A percentile compares a stretch with the other conserved stretches of the same genome.
Evolutionary conservation across 2,113 vertebrate species (phyloP).

Genomic region (Alosa alosa): DNA sequence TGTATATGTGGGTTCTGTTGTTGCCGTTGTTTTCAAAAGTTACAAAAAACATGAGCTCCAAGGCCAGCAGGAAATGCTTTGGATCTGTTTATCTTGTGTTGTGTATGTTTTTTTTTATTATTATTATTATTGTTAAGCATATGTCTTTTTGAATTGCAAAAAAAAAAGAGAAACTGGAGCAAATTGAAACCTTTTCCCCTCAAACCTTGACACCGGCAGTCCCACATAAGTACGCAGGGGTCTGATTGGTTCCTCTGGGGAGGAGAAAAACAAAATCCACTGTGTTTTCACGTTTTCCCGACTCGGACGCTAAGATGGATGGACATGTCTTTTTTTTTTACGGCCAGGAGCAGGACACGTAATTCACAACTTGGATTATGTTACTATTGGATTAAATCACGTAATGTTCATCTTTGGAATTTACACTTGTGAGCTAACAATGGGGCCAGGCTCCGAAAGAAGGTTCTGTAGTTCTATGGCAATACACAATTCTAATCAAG

Average conservation of each 20-base stretch:
- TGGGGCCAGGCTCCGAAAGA: background rate
- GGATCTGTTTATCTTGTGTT: background rate
- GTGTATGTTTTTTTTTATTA: background rate
- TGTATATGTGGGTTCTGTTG: conserved; percentile 26
- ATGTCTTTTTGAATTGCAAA: background rate
- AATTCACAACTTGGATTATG: background rate
- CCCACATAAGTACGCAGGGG: no score
- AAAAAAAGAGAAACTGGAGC: background rate
- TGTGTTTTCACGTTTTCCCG: background rate
- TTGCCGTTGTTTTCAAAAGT: background rate
- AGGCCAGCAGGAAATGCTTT: background rate
- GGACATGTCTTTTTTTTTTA: background rate
- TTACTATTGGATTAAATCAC: no score
- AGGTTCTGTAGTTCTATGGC: background rate
- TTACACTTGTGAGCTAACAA: background rate
- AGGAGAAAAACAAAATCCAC: background rate
- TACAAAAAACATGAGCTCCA: background rate
- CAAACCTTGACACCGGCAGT: background rate
- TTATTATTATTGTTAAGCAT: background rate
- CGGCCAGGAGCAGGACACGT: background rate
- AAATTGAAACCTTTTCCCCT: background rate
- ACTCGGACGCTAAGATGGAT: background rate
- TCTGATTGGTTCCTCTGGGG: background rate
- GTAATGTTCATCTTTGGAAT: background rate
- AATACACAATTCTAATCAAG: background rate